A percentile compares a stretch with the other conserved stretches of the same genome.
These are phyloP conservation scores for Sebastolobus altivelis DNA, from an alignment of 2,797 vertebrate species.

Conservation along the genomic window DNA sequence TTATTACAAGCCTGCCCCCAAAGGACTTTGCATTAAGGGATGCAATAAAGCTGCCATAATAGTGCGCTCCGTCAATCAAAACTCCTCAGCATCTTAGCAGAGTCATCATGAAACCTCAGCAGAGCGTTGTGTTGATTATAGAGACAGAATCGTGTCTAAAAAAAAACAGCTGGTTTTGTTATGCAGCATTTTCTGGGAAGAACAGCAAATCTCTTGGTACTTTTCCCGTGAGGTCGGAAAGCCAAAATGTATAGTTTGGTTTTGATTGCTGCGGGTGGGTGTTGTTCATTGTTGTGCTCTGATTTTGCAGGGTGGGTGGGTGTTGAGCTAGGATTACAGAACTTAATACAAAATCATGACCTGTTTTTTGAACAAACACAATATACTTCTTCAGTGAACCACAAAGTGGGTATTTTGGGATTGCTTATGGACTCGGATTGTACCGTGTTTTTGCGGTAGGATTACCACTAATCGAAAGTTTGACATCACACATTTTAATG, in stretches of 20 bases:
- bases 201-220: neutral
- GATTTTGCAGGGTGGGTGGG: constrained; percentile 36
- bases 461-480: neutral
- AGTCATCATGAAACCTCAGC: constrained; percentile 24
- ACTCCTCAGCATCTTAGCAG: neutral
- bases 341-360: constrained; percentile 28
- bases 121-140: constrained; percentile 14
- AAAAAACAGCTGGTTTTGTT: constrained; percentile 35
- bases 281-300: constrained; percentile 47
- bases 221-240: constrained; percentile 2
- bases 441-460: neutral
- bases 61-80: constrained; percentile 6
- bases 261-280: constrained; percentile 63
- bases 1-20: constrained; percentile 27
- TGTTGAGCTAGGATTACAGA: constrained; percentile 53
- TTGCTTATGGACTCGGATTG: constrained; percentile 6
- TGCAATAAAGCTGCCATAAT: constrained; percentile 24
- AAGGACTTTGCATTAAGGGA: constrained; percentile 31
- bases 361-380: constrained; percentile 24
- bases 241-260: constrained; percentile 32
- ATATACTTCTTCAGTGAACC: constrained; percentile 12
- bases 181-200: neutral
- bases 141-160: constrained; percentile 7
- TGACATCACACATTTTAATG: constrained; percentile 3
- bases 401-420: neutral